Evolutionary conservation across 1,140 invertebrate species (phyloP).

Genomic region (Plectrocnemia conspersa): DNA sequence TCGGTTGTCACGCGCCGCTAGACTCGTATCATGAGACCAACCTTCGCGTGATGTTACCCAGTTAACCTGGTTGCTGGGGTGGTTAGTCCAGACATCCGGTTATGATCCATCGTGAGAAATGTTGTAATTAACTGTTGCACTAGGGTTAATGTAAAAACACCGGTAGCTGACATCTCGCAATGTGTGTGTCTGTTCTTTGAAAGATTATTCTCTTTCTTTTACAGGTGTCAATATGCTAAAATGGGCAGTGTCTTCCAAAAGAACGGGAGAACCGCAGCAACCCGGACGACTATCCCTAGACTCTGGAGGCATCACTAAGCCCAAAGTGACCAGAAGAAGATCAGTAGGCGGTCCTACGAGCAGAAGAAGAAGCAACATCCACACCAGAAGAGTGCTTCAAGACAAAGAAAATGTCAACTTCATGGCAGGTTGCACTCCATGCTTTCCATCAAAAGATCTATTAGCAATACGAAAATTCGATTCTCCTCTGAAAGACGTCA

Average conservation of each 20-base stretch:
- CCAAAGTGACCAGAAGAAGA: conserved; percentile 18
- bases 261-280: conserved; percentile 22
- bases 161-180: too few species aligned
- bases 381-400: conserved; percentile 18
- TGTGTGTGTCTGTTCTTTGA: too few species aligned
- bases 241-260: conserved; percentile 32
- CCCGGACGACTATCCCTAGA: conserved; percentile 24
- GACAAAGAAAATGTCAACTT: conserved; percentile 29
- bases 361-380: conserved; percentile 7
- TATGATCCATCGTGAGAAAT: conserved; percentile 11
- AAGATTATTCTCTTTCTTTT: conserved; percentile 11
- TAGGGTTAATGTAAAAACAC: conserved; percentile 1
- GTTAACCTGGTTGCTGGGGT: not conserved
- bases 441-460: conserved; percentile 22
- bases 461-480: conserved; percentile 28
- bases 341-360: conserved; percentile 22
- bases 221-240: conserved; percentile 29
- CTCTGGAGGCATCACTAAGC: conserved; percentile 11
- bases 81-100: conserved; percentile 8
- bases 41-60: not conserved
- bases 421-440: conserved; percentile 27
- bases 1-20: not conserved
- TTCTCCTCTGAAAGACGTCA: conserved; percentile 31
- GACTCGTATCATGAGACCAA: not conserved
- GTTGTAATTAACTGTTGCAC: conserved; percentile 8